These are phyloP conservation scores for Caranx melampygus DNA, from an alignment of 2,113 vertebrate species.

Conservation along the genomic window DNA sequence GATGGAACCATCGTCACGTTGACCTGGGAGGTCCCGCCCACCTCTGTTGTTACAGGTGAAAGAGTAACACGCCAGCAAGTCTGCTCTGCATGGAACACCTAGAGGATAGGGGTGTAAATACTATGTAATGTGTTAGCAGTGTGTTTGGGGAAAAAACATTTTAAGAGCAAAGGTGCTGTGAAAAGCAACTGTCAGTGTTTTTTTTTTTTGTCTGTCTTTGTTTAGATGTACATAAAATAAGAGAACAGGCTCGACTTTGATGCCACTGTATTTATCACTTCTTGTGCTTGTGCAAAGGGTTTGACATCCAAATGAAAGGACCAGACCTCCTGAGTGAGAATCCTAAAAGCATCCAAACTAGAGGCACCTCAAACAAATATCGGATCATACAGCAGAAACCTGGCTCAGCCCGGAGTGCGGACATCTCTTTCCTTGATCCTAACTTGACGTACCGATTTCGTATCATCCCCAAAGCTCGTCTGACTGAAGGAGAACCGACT, in stretches of 20 bases:
- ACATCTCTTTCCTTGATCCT: slow-evolving; percentile 75
- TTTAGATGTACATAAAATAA: not conserved
- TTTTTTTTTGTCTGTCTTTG: not conserved
- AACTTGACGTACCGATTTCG: slow-evolving; percentile 69
- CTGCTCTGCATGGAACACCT: not conserved
- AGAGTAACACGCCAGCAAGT: slow-evolving; percentile 30
- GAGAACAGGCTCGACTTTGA: not conserved
- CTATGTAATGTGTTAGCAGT: not conserved
- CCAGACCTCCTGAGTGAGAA: slow-evolving; percentile 42
- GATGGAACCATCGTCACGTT: slow-evolving; percentile 71
- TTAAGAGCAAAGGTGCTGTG: not conserved
- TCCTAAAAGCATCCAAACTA: not conserved
- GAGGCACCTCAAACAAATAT: slow-evolving; percentile 30
- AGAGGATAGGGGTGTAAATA: slow-evolving; percentile 71
- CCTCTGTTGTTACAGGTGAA: slow-evolving; percentile 79
- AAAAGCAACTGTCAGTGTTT: slow-evolving; percentile 15
- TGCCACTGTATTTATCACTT: not conserved
- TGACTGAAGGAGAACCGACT: slow-evolving; percentile 61
- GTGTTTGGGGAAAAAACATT: slow-evolving; percentile 31
- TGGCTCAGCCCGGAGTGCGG: slow-evolving; percentile 43
- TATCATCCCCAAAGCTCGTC: slow-evolving; percentile 73
- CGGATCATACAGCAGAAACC: slow-evolving; percentile 61
- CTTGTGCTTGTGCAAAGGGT: slow-evolving; percentile 63
- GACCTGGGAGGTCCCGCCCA: slow-evolving; percentile 77
- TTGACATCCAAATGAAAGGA: slow-evolving; percentile 80